A percentile compares a stretch with the other conserved stretches of the same genome.
phyloP scores from a whole-genome alignment of 53 echinoderm and acorn worm genomes.

The Echinometra lucunter region DNA sequence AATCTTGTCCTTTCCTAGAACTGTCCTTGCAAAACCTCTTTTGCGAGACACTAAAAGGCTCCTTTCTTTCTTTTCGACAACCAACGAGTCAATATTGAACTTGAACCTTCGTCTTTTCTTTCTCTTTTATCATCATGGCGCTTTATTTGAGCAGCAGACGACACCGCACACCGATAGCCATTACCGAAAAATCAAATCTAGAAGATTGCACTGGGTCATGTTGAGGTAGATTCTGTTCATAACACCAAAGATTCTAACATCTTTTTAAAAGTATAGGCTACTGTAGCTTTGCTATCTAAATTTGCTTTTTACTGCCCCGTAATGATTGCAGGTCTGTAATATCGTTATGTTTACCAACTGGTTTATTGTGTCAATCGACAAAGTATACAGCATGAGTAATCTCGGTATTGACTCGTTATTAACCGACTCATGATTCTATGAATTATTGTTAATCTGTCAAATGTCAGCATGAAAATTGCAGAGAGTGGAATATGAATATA shows the following conservation, averaged over 20 bases:
- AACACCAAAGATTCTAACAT: background rate
- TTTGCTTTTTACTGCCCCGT: background rate
- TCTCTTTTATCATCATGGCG: background rate
- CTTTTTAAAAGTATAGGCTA: background rate
- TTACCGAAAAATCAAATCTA: background rate
- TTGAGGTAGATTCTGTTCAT: background rate
- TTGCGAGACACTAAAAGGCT: background rate
- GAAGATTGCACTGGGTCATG: background rate
- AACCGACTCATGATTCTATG: no score
- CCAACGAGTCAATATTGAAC: background rate
- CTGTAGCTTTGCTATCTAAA: background rate
- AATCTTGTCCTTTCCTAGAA: background rate
- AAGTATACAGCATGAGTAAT: no score
- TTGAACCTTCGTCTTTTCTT: background rate
- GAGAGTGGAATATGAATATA: no score
- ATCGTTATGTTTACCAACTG: background rate
- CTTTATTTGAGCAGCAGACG: slow-evolving; percentile 7
- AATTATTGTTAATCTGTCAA: no score
- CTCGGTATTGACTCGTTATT: no score
- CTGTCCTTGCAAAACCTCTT: background rate
- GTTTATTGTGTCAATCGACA: no score
- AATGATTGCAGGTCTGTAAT: background rate
- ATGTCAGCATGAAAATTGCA: no score
- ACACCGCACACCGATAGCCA: background rate
- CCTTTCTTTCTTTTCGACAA: background rate